phyloP scores from a whole-genome alignment of 2,113 vertebrate species.

The Thunnus maccoyii region DNA sequence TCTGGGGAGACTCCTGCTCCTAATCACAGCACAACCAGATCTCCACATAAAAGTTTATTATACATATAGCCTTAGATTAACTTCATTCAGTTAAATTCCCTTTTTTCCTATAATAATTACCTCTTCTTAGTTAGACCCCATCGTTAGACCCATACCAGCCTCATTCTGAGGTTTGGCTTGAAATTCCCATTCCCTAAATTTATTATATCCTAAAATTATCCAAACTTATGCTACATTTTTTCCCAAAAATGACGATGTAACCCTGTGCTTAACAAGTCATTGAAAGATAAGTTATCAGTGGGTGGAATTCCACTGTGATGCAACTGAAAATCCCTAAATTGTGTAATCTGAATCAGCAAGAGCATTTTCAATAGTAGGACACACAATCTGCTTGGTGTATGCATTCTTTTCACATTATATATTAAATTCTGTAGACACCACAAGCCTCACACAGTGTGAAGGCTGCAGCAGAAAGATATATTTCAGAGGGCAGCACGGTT shows the following conservation, averaged over 20 bases:
- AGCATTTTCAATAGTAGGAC: neutral
- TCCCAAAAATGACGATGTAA: neutral
- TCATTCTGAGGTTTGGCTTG: neutral
- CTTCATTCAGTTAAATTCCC: too few species aligned
- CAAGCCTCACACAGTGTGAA: neutral
- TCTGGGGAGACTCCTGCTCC: neutral
- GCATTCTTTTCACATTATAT: slow-evolving; percentile 37
- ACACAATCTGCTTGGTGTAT: neutral
- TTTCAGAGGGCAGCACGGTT: neutral
- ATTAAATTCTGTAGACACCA: slow-evolving; percentile 4
- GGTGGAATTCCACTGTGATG: slow-evolving; percentile 14
- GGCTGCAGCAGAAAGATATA: neutral
- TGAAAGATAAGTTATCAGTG: neutral
- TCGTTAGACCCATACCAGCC: neutral
- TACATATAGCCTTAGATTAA: neutral
- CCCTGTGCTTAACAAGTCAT: neutral
- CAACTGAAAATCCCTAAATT: slow-evolving; percentile 39
- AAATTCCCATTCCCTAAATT: neutral
- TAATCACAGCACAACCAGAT: neutral
- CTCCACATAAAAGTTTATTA: slow-evolving; percentile 11
- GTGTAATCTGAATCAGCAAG: slow-evolving; percentile 33
- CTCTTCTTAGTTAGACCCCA: neutral
- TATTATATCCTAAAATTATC: neutral
- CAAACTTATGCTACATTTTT: neutral
- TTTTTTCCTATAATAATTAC: too few species aligned